Percentiles rank a stretch among this genome's conserved stretches.
Evolutionary conservation across 2,888 invertebrate species (phyloP).

Genomic region (Nasonia oneida): DNA sequence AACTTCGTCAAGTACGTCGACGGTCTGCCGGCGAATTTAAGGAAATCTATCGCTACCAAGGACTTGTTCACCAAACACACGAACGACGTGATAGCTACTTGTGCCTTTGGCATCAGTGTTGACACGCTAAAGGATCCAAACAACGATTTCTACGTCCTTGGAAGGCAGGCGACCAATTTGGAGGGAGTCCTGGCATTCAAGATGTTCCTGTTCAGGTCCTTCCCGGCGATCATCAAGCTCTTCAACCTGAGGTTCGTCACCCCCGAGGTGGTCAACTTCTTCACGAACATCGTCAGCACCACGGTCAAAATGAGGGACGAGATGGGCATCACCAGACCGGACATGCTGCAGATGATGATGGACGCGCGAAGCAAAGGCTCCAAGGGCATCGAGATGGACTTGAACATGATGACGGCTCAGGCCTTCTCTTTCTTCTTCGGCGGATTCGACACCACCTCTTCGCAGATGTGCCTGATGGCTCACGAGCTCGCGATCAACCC

Average conservation of each 20-base stretch:
- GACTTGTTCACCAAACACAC: slow-evolving; percentile 67
- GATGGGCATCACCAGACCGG: slow-evolving; percentile 78
- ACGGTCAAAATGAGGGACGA: slow-evolving; percentile 67
- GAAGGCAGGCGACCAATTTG: slow-evolving; percentile 60
- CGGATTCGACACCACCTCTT: slow-evolving; percentile 71
- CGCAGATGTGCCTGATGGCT: slow-evolving; percentile 66
- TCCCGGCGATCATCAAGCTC: slow-evolving; percentile 59
- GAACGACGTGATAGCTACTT: slow-evolving; percentile 69
- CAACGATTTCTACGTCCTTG: slow-evolving; percentile 68
- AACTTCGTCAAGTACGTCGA: slow-evolving; percentile 68
- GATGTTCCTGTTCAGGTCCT: slow-evolving; percentile 56
- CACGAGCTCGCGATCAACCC: slow-evolving; percentile 74
- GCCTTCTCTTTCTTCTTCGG: slow-evolving; percentile 65
- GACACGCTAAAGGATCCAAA: slow-evolving; percentile 69
- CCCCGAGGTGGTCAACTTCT: slow-evolving; percentile 55
- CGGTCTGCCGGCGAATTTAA: slow-evolving; percentile 53
- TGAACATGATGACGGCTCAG: slow-evolving; percentile 77
- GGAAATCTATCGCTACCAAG: slow-evolving; percentile 67
- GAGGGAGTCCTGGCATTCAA: slow-evolving; percentile 55
- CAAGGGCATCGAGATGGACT: slow-evolving; percentile 39
- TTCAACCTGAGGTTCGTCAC: slow-evolving; percentile 53
- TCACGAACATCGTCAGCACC: slow-evolving; percentile 61
- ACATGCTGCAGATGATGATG: slow-evolving; percentile 82
- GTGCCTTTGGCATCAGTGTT: slow-evolving; percentile 69
- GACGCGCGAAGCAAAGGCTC: slow-evolving; percentile 72